Evolutionary conservation across 2,797 vertebrate species (phyloP).

Genomic region (Platyrinchus mystaceus): DNA sequence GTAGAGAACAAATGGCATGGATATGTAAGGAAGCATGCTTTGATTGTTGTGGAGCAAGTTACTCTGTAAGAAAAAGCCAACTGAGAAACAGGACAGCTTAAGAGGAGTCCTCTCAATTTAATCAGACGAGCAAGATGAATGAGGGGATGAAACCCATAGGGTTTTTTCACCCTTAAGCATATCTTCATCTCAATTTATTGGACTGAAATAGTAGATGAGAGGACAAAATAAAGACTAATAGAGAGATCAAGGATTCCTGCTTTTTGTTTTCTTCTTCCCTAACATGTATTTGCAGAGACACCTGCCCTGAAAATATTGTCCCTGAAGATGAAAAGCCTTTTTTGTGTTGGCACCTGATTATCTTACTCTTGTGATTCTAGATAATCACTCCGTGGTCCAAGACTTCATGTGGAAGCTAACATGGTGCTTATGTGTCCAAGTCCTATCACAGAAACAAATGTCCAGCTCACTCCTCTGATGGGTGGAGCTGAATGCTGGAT

Average conservation of each 20-base stretch:
- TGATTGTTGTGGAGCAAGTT: neutral
- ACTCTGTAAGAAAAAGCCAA: neutral
- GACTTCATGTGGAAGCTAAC: neutral
- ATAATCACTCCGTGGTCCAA: neutral
- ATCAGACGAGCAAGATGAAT: neutral
- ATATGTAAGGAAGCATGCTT: neutral
- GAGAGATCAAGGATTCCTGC: neutral
- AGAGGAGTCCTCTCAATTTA: neutral
- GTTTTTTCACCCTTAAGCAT: neutral
- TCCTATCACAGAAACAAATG: neutral
- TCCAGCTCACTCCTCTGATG: neutral
- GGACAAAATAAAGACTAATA: neutral
- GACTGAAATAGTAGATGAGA: neutral
- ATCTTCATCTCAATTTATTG: neutral
- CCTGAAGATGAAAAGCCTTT: neutral
- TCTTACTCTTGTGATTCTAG: neutral
- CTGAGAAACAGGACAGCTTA: neutral
- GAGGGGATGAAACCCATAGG: neutral
- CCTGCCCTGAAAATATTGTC: neutral
- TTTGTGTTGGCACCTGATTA: neutral
- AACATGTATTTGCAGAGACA: neutral
- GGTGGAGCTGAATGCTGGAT: neutral
- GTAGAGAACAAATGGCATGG: neutral
- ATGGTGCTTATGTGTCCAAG: neutral
- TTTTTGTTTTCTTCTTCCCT: neutral